These are phyloP conservation scores for Agrilus planipennis DNA, from an alignment of 1,140 invertebrate species.

Conservation along the genomic window DNA sequence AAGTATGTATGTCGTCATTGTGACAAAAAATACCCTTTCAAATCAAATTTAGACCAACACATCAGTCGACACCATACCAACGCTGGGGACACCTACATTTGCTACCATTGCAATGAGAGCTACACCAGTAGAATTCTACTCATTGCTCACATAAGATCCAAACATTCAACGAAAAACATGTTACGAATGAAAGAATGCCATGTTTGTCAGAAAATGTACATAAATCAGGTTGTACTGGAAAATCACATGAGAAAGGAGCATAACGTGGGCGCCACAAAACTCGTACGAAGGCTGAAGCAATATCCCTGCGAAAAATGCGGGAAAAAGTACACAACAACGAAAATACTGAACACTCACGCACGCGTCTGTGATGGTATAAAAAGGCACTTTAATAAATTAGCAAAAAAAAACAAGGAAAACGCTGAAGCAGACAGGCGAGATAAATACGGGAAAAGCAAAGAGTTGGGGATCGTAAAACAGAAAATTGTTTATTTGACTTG, in stretches of 20 bases:
- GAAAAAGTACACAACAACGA: slow-evolving; percentile 4
- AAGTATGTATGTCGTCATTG: not conserved
- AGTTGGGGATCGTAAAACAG: too few species aligned
- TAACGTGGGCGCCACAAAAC: not conserved
- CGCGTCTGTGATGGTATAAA: too few species aligned
- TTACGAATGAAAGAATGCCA: not conserved
- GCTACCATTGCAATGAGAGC: slow-evolving; percentile 1
- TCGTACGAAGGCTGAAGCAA: not conserved
- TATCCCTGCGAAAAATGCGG: not conserved
- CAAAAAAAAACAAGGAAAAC: too few species aligned
- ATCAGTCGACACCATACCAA: not conserved
- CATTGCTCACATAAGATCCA: not conserved
- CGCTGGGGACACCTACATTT: not conserved
- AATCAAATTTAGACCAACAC: not conserved
- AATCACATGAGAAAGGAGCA: slow-evolving; percentile 2
- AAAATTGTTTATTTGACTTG: too few species aligned
- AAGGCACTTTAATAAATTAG: too few species aligned
- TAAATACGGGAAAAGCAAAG: too few species aligned
- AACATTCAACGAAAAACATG: not conserved
- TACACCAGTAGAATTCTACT: not conserved
- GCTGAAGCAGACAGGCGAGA: too few species aligned
- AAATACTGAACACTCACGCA: too few species aligned
- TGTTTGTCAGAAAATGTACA: not conserved
- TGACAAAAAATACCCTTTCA: slow-evolving; percentile 1
- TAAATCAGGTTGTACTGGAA: not conserved